Conservation (phyloP, 2,113 vertebrate species). For the Grammomys surdaster region DNA sequence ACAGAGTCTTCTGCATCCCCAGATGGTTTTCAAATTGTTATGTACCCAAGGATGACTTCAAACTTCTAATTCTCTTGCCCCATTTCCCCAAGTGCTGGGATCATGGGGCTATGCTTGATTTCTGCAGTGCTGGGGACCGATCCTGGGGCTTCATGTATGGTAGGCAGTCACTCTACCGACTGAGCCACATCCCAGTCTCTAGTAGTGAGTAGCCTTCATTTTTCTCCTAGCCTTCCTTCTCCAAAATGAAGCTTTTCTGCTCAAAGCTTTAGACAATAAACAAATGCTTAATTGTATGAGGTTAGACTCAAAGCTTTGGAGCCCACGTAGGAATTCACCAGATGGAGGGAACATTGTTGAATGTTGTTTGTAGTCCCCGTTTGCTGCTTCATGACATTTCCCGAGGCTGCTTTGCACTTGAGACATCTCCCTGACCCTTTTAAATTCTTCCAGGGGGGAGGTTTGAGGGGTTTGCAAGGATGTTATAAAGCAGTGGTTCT, state of each 20-base stretch:
- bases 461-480: too few species aligned
- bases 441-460: background rate
- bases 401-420: background rate
- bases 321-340: background rate
- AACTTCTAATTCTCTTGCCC: background rate
- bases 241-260: background rate
- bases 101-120: background rate
- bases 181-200: background rate
- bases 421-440: background rate
- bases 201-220: background rate
- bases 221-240: slow-evolving; percentile 14
- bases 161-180: background rate
- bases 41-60: background rate
- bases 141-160: too few species aligned
- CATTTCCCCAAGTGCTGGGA: background rate
- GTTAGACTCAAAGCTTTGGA: background rate
- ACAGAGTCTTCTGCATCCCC: background rate
- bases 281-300: slow-evolving; percentile 15
- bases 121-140: background rate
- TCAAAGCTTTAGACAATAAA: background rate
- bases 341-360: background rate
- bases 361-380: background rate
- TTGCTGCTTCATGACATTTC: background rate
- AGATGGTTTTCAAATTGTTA: background rate
- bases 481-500: background rate